Base-by-base conservation (phyloP, 2,888 invertebrate species). In the Drosophila paranaensis region DNA sequence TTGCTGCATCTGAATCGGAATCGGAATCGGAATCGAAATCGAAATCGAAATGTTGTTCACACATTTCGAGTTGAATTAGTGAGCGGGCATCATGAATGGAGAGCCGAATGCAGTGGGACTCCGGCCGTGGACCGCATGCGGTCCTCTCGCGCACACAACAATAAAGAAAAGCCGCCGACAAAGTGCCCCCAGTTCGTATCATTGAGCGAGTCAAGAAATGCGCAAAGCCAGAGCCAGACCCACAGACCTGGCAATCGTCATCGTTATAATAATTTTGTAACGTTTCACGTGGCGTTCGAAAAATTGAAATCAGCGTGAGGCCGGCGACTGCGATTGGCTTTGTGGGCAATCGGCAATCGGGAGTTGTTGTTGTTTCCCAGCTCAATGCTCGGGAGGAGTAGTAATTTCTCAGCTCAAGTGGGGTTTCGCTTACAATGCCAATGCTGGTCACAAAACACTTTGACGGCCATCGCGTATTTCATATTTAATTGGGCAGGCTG, bases 251-350 rank as follows among this genome's bases (percentile, higher is more conserved):
- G 63, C 79, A 71, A 85, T 82, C 86, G 80, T 68, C 83, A 85
- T 84, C 82, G 82, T 84, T 84, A 84, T 86, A 86, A 84, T 86
- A 86, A 87, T 82, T 87, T 89, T 87, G 89, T 81, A 82, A 84
- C 77, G 79, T 76, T 89, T 89, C 82, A 77, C 69, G 89, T 82
- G 81, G 88, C 69, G 85, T 70, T 84, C 77, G 69, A 81, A 78
- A 87, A 86, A 89, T 86, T 89, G 86, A 89, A 89, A 89, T 70
- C 89, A 85, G 85, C 89, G 72, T 88, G 84, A 54, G 63, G 82
- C 73, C 71, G 51, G 30, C 69, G 46, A 61, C 42, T 35, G 35
- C 35, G 50, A 54, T 35, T 33, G 40, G 73, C 82, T 77, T 71
- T 85, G 82, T 79, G 85, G 83, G 74, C 55, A 76, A 45, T 82